A percentile compares a stretch with the other conserved stretches of the same genome.
Evolutionary conservation across 2,113 vertebrate genomes (phyloP).

Genomic region (Ceyx cyanopectus): DNA sequence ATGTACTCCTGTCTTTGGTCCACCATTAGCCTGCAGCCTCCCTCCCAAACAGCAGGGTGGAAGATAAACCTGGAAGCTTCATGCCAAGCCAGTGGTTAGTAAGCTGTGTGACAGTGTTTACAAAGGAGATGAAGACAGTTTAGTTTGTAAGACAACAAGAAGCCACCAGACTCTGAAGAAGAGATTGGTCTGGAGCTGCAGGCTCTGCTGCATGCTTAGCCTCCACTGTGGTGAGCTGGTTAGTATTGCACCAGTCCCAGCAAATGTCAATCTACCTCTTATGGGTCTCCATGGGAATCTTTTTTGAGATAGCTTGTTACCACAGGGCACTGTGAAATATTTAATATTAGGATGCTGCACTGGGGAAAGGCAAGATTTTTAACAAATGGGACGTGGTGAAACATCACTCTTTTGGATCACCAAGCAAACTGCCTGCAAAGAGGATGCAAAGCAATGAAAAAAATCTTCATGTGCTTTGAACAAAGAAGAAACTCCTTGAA

Average conservation of each 20-base stretch:
- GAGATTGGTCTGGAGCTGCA: accelerated
- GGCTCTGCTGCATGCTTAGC: not conserved
- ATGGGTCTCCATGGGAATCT: not conserved
- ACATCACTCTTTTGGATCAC: not conserved
- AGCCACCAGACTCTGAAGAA: not conserved
- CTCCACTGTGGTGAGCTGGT: not conserved
- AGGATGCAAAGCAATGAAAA: not conserved
- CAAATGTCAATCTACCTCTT: not conserved
- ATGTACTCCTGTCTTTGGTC: accelerated
- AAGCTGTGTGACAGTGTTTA: accelerated
- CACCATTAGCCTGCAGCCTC: not conserved
- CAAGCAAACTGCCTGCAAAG: not conserved
- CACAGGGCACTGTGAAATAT: not conserved
- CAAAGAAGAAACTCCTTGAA: not conserved
- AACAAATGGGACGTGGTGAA: not conserved
- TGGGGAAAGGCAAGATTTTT: not conserved
- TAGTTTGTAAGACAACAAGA: not conserved
- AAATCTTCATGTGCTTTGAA: not conserved
- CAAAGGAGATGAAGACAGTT: not conserved
- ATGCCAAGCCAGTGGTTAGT: not conserved
- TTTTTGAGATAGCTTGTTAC: not conserved
- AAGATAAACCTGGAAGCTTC: not conserved
- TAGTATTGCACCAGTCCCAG: not conserved
- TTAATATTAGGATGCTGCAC: not conserved
- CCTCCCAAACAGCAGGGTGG: not conserved